A percentile compares a stretch with the other conserved stretches of the same genome.
Conservation (phyloP, 2,888 invertebrate species). For the Chloroclysta siterata region DNA sequence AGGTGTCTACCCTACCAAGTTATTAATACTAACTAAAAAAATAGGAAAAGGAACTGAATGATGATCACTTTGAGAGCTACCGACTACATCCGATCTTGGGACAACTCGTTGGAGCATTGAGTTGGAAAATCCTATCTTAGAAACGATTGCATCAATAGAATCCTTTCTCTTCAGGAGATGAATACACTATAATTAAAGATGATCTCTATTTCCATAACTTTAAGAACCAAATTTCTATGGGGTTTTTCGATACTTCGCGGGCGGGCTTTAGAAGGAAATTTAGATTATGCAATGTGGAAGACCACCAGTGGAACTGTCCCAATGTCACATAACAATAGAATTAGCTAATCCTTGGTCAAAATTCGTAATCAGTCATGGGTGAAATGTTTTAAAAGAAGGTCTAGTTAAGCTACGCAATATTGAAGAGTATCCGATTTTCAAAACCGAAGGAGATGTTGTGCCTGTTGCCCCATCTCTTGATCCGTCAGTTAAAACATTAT, state of each 20-base stretch:
- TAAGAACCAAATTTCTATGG: constrained; percentile 9
- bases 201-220: not conserved
- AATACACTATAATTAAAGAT: not conserved
- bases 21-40: too few species aligned
- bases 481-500: too few species aligned
- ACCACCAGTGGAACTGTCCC: constrained; percentile 29
- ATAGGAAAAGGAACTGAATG: too few species aligned
- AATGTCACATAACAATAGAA: constrained; percentile 28
- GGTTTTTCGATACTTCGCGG: constrained; percentile 6
- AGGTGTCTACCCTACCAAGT: too few species aligned
- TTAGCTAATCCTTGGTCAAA: constrained; percentile 27
- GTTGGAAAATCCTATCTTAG: constrained; percentile 23
- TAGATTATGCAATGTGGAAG: constrained; percentile 28
- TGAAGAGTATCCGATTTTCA: not conserved
- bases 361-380: constrained; percentile 19
- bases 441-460: not conserved
- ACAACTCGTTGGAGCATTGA: constrained; percentile 19
- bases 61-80: not conserved
- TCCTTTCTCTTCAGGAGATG: constrained; percentile 1
- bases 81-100: constrained; percentile 17
- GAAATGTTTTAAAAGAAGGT: constrained; percentile 1
- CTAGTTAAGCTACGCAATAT: not conserved
- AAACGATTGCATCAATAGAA: constrained; percentile 22
- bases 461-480: too few species aligned
- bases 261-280: constrained; percentile 15